Conservation (phyloP, 1,140 invertebrate species). For the Atta texana region DNA sequence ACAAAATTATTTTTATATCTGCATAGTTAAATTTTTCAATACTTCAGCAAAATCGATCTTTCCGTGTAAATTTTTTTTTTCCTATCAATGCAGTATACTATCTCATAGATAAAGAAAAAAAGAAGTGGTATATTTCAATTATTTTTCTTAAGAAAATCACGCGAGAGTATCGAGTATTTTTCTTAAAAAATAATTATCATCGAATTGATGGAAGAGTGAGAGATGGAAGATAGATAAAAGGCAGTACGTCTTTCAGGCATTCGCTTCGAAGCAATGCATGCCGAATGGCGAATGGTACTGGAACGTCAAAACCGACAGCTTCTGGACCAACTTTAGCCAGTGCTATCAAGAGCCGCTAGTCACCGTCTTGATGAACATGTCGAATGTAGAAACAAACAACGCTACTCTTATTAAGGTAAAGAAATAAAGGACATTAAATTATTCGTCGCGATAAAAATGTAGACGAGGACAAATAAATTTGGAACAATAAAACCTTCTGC, state of each 20-base stretch:
- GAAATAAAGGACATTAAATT: not conserved
- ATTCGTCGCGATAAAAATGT: not conserved
- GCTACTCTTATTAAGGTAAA: constrained; percentile 81
- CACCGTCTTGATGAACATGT: constrained; percentile 81
- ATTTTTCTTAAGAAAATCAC: too few relatives aligned
- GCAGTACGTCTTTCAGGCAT: constrained; percentile 79
- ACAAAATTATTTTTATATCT: too few relatives aligned
- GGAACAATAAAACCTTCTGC: not conserved
- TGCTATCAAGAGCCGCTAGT: constrained; percentile 84
- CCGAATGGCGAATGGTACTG: constrained; percentile 87
- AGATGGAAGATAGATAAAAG: not conserved
- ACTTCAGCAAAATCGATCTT: too few relatives aligned
- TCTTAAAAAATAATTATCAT: not conserved
- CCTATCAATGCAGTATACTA: too few relatives aligned
- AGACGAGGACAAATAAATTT: not conserved
- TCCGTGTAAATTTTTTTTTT: too few relatives aligned
- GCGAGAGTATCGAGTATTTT: not conserved
- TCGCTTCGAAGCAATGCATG: constrained; percentile 87
- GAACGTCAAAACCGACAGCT: constrained; percentile 81
- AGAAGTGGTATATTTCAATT: too few relatives aligned
- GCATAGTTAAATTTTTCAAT: too few relatives aligned
- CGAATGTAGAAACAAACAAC: constrained; percentile 79
- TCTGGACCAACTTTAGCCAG: constrained; percentile 88
- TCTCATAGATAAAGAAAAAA: too few relatives aligned
- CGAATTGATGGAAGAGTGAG: not conserved